Evolutionary conservation across 2,888 invertebrate species (phyloP), one percentile per base, ranked within the genome.

Genomic region (Criorhina ranunculi): DNA sequence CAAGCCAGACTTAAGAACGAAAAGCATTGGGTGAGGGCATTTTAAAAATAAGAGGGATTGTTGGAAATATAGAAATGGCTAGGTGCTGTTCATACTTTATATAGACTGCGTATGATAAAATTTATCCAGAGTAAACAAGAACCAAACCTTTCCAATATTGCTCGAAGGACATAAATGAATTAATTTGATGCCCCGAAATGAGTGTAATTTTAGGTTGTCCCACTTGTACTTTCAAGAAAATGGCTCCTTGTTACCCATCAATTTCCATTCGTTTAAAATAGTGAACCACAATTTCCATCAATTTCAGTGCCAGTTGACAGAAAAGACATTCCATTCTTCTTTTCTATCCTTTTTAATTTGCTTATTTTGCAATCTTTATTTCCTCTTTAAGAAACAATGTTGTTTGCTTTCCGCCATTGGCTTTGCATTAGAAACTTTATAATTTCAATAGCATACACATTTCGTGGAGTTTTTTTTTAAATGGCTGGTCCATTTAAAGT

Each of bases 401-500:
- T 59, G 42, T 62, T 62, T 33, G 62, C 51, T 51, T 44, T 53
- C 40, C 12, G n/a, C 57, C 33, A 44, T 64, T 62, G 42, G 42
- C 51, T 44, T 33, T 46, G 33, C 19, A 64, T 46, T n/a, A 35
- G 24, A 62, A 11, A 62, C 40, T 19, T 17, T 9, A 9, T 37
- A 8, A 17, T 8, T n/a, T 17, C 5, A 24, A 17, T 8, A 15
- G 15, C 9, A 11, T n/a, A n/a, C n/a, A n/a, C n/a, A 19, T 55
- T 53, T 51, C 19, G 29, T 69, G 8, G 31, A 77, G 37, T 29
- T 57, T 73, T 64, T 29, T 57, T 73, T 64, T 67, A 42, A 69
- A 78, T 83, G 83, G 83, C 83, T 83, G 83, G 83, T 69, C 83
- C 83, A 83, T 73, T 79, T 42, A 64, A 67, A 72, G n/a, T 6